Base-by-base conservation (phyloP, 2,888 invertebrate genomes). In the Muscina levida region DNA sequence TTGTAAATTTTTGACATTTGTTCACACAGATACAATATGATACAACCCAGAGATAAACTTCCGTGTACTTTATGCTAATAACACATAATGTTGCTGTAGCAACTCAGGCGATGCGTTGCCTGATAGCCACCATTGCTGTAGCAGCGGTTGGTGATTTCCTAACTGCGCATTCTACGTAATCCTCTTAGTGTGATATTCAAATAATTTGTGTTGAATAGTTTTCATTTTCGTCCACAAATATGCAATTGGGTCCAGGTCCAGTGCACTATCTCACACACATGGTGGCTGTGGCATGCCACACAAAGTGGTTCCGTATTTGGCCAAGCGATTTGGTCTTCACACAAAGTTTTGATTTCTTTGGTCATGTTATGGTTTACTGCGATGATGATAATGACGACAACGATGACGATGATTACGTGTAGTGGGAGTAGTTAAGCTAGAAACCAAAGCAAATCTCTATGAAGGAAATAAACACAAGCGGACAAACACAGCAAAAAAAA, bases 311-410 rank as follows among this genome's bases (percentile, higher is more conserved):
- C 31, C 8, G 31, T 31, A 31, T 31, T 31, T 31, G 31, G 31
- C 31, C 3, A 8, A 31, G 31, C 8, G 31, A 31, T 31, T 31
- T 8, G 3, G 31, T 31, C 3, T 31, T 31, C 8, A 8, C 4
- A 42, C 22, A 19, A 53, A 39, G 68, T 53, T 68, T 68, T 68
- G 39, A 42, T 53, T 68, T 56, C 24, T 53, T 66, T 56, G 31
- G 65, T 44, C 66, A 56, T 73, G 66, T 73, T 65, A 72, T 72
- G 62, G 24, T 66, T 66, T 66, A 48, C 67, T 37, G 51, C 39
- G 62, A 62, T 56, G 68, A 68, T 68, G 31, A 31, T 31, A 8
- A 31, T 31, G 31, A 31, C 8, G 31, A 5, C 4, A 8, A 31
- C 8, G 8, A 31, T 31, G 31, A 5, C 4, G 31, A 31, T 31